A percentile compares a stretch with the other conserved stretches of the same genome.
Conservation (phyloP, 2,797 vertebrate genomes). For the Holocentrus rufus region DNA sequence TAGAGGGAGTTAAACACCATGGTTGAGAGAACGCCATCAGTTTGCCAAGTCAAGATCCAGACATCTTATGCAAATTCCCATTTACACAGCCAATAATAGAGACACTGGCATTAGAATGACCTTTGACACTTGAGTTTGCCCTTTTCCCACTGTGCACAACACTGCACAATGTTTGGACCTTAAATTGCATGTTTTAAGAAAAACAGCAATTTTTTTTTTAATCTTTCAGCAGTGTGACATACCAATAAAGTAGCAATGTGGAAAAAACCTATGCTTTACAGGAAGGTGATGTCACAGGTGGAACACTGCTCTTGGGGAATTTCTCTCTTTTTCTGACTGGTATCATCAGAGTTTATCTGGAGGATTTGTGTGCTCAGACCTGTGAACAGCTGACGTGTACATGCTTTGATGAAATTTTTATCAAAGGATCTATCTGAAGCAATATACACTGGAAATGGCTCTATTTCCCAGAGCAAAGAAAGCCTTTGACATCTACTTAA, state of each 20-base stretch:
- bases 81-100: not conserved
- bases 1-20: slow-evolving; percentile 48
- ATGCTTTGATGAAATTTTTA: not conserved
- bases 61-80: not conserved
- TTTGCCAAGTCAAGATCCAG: not conserved
- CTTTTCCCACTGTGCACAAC: not conserved
- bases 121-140: not conserved
- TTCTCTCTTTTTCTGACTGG: not conserved
- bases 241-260: not conserved
- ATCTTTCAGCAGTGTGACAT: not conserved
- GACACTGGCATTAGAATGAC: not conserved
- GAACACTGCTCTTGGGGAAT: not conserved
- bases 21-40: not conserved
- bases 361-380: slow-evolving; percentile 3
- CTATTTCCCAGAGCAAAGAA: not conserved
- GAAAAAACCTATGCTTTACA: not conserved
- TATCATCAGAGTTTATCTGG: not conserved
- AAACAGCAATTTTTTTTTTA: not conserved
- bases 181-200: not conserved
- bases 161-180: not conserved
- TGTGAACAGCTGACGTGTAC: not conserved
- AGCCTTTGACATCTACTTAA: not conserved
- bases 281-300: not conserved
- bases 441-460: not conserved
- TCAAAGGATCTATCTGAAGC: not conserved